These are phyloP conservation scores for Drosophila basisetae DNA, from an alignment of 2,888 invertebrate species.

Conservation along the genomic window DNA sequence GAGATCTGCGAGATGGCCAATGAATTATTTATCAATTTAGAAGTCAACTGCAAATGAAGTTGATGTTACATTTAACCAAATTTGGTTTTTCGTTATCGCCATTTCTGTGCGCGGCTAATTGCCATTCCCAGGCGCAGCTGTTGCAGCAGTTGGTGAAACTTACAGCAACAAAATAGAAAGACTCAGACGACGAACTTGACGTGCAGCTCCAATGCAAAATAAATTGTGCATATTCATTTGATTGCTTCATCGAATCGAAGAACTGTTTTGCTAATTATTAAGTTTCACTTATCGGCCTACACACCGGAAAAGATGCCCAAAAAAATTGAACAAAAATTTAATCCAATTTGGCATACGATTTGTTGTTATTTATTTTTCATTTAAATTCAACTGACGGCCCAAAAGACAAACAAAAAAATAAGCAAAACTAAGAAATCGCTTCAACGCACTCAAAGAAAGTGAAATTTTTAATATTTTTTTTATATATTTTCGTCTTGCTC, in stretches of 20 bases:
- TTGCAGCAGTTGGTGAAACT: conserved; percentile 65
- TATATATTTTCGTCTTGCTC: conserved; percentile 29
- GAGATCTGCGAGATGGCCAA: conserved; percentile 28
- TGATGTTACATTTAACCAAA: conserved; percentile 83
- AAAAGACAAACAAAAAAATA: conserved; percentile 12
- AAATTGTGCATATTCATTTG: conserved; percentile 63
- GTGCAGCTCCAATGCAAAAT: conserved; percentile 23
- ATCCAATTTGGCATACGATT: conserved; percentile 52
- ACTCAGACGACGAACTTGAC: conserved; percentile 60
- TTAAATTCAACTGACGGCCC: conserved; percentile 36
- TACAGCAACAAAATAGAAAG: conserved; percentile 50
- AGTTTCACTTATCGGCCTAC: conserved; percentile 54
- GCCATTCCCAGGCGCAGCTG: conserved; percentile 45
- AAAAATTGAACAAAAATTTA: conserved; percentile 19
- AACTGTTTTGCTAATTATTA: conserved; percentile 31
- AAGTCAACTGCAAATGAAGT: conserved; percentile 75
- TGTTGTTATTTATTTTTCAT: conserved; percentile 31
- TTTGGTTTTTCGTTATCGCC: conserved; percentile 63
- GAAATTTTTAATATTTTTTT: conserved; percentile 61
- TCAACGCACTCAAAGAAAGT: conserved; percentile 67
- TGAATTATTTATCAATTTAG: conserved; percentile 78
- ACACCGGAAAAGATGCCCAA: conserved; percentile 56
- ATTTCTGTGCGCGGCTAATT: conserved; percentile 63
- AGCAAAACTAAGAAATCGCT: conserved; percentile 31
- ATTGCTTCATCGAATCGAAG: not conserved